A percentile compares a stretch with the other conserved stretches of the same genome.
These are phyloP conservation scores for Stictonetta naevosa DNA, from an alignment of 2,113 vertebrate genomes.

Conservation along the genomic window DNA sequence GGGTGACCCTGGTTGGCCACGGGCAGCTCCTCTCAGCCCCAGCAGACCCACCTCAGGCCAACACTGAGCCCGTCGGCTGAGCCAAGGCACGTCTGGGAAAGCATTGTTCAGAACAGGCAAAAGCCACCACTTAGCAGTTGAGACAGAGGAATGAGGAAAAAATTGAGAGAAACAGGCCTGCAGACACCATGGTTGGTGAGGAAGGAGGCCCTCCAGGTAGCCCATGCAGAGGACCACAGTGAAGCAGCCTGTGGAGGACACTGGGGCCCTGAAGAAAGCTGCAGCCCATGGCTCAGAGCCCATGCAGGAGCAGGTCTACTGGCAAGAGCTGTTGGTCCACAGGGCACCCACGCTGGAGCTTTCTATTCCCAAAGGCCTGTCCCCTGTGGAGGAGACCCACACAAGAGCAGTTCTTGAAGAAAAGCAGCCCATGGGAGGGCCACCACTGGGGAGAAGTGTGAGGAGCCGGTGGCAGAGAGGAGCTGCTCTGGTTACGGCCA, in stretches of 20 bases:
- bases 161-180: background rate
- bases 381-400: fast-evolving
- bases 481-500: fast-evolving
- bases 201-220: background rate
- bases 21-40: background rate
- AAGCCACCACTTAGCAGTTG: background rate
- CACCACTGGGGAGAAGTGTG: fast-evolving
- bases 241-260: background rate
- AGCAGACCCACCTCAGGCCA: background rate
- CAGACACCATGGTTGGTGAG: background rate
- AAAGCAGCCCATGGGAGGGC: background rate
- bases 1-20: background rate
- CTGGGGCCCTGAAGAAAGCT: too few relatives aligned
- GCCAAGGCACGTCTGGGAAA: fast-evolving
- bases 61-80: background rate
- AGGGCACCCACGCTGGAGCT: fast-evolving
- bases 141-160: background rate
- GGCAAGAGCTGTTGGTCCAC: fast-evolving
- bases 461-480: background rate
- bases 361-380: background rate
- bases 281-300: background rate
- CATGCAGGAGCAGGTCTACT: background rate
- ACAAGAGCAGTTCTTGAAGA: fast-evolving
- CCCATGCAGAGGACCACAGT: fast-evolving
- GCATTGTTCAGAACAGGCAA: background rate